Base-by-base conservation (phyloP, 2,888 invertebrate genomes). In the Brachyptera putata region DNA sequence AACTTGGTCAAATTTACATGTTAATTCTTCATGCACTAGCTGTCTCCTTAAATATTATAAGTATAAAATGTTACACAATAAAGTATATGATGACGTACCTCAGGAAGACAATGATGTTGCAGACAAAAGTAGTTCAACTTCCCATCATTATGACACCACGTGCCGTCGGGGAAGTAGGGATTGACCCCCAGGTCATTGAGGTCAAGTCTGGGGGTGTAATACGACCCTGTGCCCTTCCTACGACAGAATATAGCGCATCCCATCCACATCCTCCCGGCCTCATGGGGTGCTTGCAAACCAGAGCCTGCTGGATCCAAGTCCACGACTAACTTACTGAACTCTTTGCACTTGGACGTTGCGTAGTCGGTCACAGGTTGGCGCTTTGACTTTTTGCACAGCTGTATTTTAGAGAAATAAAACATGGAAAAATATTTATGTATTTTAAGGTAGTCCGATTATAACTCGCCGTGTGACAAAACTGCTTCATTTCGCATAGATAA, bases 151-250 rank as follows among this genome's bases (percentile, higher is more conserved):
- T 89, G 87, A 70, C 89, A 90, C 86, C 86, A 87, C 2, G 89
- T 89, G 13, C 89, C 89, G 74, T 89, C 89, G 0, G 90, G 89
- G 70, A 89, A 87, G 74, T 87, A 86, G 0, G 87, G 84, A 68
- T 86, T 83, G 30, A 85, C 75, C 5, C 86, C 86, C 36, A 84
- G 78, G 72, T 87, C 86, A 70, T 89, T 87, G 56, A 89, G 78
- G 73, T 89, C 88, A 13, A 87, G 78, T 3, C 87, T 79, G 1
- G 89, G 89, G 22, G 89, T 86, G 74, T 89, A 89, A 75, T 83
- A 89, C 5, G 82, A 83, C 1, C 83, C 83, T 24, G 82, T 82
- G 53, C 63, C 66, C 49, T 78, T 79, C 25, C 85, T 79, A 30
- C 82, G 80, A 71, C 89, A 90, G 75, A 88, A 90, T 68, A 90